These are phyloP conservation scores for Odobenus rosmarus DNA, from an alignment of 2,113 vertebrate species.

Conservation along the genomic window DNA sequence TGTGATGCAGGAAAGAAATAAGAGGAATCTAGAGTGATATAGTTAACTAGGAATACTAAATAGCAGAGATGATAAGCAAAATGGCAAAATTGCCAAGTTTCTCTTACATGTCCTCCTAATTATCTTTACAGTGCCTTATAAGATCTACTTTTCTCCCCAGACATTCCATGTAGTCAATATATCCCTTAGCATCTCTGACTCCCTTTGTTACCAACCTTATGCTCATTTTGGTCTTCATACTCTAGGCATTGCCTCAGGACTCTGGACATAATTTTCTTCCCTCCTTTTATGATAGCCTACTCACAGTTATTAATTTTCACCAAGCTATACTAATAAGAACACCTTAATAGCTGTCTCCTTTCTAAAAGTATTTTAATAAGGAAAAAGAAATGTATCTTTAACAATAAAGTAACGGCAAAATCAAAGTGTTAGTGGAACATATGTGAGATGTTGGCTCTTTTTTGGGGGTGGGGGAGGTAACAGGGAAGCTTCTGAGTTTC, in stretches of 20 bases:
- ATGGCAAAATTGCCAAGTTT: not conserved
- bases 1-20: not conserved
- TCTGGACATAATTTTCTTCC: not conserved
- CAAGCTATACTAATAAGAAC: not conserved
- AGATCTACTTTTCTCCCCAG: not conserved
- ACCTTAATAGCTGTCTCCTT: not conserved
- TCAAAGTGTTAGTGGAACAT: not conserved
- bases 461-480: not conserved
- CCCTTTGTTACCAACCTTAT: not conserved
- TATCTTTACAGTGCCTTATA: not conserved
- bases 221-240: not conserved
- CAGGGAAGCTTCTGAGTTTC: not conserved
- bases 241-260: not conserved
- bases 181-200: too few relatives aligned
- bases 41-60: not conserved
- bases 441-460: not conserved
- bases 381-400: not conserved
- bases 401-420: not conserved
- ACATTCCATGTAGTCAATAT: not conserved
- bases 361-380: not conserved
- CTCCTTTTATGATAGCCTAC: not conserved
- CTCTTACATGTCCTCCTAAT: not conserved
- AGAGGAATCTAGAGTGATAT: not conserved
- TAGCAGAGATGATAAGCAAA: not conserved
- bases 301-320: not conserved